Evolutionary conservation across 1,140 invertebrate species (phyloP), one percentile per base, ranked within the genome.

Genomic region (Aphis gossypii): DNA sequence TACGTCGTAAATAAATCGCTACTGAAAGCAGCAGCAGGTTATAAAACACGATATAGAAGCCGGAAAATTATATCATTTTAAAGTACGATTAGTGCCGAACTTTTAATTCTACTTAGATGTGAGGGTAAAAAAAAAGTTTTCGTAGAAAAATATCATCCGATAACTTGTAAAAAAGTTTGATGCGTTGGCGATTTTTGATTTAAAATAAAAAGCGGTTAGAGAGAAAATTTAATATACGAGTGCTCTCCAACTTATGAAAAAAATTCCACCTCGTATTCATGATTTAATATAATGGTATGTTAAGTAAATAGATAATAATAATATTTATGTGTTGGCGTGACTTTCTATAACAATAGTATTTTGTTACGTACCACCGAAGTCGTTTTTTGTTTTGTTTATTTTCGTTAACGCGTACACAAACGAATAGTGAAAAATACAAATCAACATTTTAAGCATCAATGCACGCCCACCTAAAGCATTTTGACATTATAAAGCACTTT

Each of bases 401-500:
- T 76, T 76, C n/a, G 60, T 76, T 76, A n/a, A 76, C 82, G 82
- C 82, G 82, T n/a, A 68, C 60, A 84, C 38, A 25, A 30, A 86
- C 38, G 25, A 86, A 46, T 86, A 41, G 23, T 11, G 84, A 86
- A 46, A 46, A 88, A 88, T 48, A 51, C 46, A 88, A 88, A 88
- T 88, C 86, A 46, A 51, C 11, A 88, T 48, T 88, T 88, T 88
- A 48, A 88, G 18, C 84, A n/a, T 46, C 84, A 11, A 23, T 87
- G 44, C 84, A 46, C 14, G 25, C 60, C n/a, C 30, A 25, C 56
- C 18, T 21, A 35, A 88, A 35, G 30, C n/a, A 88, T 48, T 88
- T 4, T 18, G 6, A 88, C 86, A 88, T 88, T n/a, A 88, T 35
- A 88, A 88, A 88, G 86, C 86, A 88, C 46, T 88, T 87, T 20